Evolutionary conservation across 30 jellyfish, hydroid and myxozoan genomes (phyloP), one percentile per base, ranked within the genome.

Genomic region (Aurelia coerulea): DNA sequence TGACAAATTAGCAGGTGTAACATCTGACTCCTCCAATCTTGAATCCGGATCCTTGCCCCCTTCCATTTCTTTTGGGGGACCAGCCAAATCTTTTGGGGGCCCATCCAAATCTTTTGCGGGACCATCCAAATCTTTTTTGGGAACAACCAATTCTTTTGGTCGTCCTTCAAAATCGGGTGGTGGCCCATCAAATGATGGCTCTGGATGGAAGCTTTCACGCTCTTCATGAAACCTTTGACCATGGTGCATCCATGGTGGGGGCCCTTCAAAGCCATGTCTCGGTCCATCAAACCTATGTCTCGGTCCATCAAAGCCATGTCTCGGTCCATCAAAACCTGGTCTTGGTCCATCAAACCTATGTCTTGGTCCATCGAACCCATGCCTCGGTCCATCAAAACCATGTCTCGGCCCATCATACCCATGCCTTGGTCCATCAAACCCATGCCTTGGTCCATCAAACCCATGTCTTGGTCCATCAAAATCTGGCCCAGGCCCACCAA

Each of bases 381-480:
- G 39, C 32, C 78, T 51, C 5, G 60, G 73, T 60, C 70, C 70
- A 17, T 60, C 70, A 60, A 60, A 60, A n/a, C 70, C 35, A 11
- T 15, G 70, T 60, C 70, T 60, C 11, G 70, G 34, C 23, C 73
- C 89, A 17, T 71, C 65, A 49, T 65, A 79, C 3, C 89, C 81
- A 12, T 74, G 89, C 10, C 73, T 29, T 37, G 62, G 62, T 62
- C 89, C 89, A 29, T 79, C 89, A 29, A 79, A 79, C 31, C 56
- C 18, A 10, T 62, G 89, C 5, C 71, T 51, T 7, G 62, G 85
- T 12, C 91, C 78, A n/a, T 56, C 84, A 66, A 81, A 70, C 0
- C 91, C 83, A 1, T 67, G 91, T 29, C 88, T 46, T 2, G 63
- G 84, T 35, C 91, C 91, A 4, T 56, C 81, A 56, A 56, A 70